Conservation (phyloP, 2,888 invertebrate species). For the Acanthococcus lagerstroemiae region DNA sequence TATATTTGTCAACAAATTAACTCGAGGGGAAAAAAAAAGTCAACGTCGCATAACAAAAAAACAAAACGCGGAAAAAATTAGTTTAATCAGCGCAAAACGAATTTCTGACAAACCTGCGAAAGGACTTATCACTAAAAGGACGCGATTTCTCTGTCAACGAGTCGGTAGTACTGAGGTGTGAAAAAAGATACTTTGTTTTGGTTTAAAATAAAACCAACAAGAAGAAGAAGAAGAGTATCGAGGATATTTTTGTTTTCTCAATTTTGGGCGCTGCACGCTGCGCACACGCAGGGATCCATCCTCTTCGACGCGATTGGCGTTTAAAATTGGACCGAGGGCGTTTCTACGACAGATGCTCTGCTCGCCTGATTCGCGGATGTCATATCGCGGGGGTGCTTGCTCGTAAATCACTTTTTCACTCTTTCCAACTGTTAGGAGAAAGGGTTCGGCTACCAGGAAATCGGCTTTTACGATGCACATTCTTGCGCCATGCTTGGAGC, state of each 20-base stretch:
- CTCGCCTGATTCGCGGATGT: neutral
- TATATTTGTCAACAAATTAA: conserved; percentile 30
- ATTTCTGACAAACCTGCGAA: conserved; percentile 23
- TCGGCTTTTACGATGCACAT: too few species aligned
- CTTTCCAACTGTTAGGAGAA: too few species aligned
- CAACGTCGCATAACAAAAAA: conserved; percentile 3
- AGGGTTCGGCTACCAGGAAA: too few species aligned
- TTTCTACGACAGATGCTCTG: neutral
- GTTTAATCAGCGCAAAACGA: conserved; percentile 12
- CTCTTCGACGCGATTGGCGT: conserved; percentile 3
- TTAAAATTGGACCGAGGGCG: neutral
- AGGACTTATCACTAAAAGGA: conserved; percentile 27
- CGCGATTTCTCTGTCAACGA: conserved; percentile 30
- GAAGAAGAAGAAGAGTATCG: neutral
- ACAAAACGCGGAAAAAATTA: neutral
- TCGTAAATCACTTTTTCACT: too few species aligned
- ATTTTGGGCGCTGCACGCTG: neutral
- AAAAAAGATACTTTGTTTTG: conserved; percentile 29
- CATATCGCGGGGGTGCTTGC: too few species aligned
- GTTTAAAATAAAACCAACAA: conserved; percentile 22
- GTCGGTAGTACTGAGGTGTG: conserved; percentile 24
- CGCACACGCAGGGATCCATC: conserved; percentile 6
- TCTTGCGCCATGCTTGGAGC: too few species aligned
- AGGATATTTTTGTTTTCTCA: neutral
- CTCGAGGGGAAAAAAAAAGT: neutral